Evolutionary conservation across 1,140 invertebrate species (phyloP).

Genomic region (Melanaphis sacchari): DNA sequence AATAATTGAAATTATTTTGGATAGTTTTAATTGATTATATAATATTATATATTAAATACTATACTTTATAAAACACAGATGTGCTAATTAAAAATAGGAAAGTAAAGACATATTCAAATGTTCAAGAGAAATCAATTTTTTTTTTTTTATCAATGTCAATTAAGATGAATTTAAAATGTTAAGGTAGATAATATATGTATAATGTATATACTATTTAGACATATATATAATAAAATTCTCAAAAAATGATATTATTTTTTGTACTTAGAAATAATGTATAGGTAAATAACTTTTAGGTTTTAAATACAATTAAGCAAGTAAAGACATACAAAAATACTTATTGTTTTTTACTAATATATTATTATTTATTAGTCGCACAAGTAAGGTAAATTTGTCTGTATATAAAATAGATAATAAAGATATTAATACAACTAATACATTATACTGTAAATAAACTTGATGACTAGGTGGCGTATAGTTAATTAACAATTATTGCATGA

Average conservation of each 20-base stretch:
- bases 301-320: background rate
- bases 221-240: no score
- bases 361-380: background rate
- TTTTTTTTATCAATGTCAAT: background rate
- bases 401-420: conserved; percentile 16
- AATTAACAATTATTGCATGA: conserved; percentile 39
- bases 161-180: background rate
- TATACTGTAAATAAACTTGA: conserved; percentile 33
- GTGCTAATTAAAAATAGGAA: conserved; percentile 12
- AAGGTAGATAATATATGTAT: background rate
- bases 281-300: background rate
- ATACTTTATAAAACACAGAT: background rate
- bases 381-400: background rate
- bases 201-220: background rate
- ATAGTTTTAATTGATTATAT: background rate
- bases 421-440: conserved; percentile 14
- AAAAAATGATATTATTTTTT: background rate
- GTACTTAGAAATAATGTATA: background rate
- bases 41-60: background rate
- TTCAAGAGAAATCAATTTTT: background rate
- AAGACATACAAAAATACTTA: background rate
- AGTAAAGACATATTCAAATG: background rate
- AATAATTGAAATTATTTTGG: background rate
- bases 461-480: conserved; percentile 55
- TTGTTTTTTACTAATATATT: conserved; percentile 20